These are phyloP conservation scores for Strigamia maritima DNA, from an alignment of 2,888 invertebrate genomes.

Conservation along the genomic window DNA sequence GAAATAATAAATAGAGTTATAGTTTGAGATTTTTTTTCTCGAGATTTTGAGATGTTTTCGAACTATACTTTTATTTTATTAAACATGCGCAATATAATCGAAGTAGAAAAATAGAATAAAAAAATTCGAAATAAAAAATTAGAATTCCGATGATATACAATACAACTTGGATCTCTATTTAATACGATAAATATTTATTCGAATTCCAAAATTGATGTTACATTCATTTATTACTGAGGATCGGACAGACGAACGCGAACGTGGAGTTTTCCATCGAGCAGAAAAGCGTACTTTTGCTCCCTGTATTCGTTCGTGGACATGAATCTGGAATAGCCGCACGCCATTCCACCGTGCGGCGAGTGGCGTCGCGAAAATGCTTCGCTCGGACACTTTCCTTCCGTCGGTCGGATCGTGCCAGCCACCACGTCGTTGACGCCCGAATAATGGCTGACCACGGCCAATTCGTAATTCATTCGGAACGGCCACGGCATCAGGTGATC, in stretches of 20 bases:
- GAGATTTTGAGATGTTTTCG: too few species aligned
- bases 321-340: background rate
- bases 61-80: too few species aligned
- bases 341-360: background rate
- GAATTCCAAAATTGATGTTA: too few species aligned
- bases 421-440: background rate
- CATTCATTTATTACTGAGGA: background rate
- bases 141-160: too few species aligned
- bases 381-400: background rate
- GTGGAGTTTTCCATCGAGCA: background rate
- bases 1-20: too few species aligned
- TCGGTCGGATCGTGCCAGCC: background rate
- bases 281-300: background rate
- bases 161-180: too few species aligned
- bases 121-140: too few species aligned
- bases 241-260: background rate
- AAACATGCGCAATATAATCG: too few species aligned
- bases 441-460: background rate
- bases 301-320: background rate
- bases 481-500: constrained; percentile 15
- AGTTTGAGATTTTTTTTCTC: too few species aligned
- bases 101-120: too few species aligned
- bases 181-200: too few species aligned
- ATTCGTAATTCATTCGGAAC: background rate
- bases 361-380: background rate